Evolutionary conservation across 2,113 vertebrate genomes (phyloP), one percentile per base, ranked within the genome.

Genomic region (Pholis gunnellus): DNA sequence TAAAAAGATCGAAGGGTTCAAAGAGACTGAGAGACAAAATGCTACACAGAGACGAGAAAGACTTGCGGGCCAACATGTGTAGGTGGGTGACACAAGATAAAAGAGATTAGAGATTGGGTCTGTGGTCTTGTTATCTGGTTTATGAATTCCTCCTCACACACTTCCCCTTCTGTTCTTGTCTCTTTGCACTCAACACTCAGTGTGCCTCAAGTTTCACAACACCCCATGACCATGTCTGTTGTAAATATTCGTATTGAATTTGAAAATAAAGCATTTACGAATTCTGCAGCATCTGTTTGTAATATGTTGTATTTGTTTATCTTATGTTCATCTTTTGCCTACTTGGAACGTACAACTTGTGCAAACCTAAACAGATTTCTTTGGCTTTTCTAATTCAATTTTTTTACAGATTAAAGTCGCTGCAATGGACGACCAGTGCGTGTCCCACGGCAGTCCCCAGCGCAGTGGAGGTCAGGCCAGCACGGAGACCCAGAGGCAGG

Each of bases 351-450:
- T 52, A 6, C 38, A 52, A 17, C 59, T 4, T 59, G 57, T 68
- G 13, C 56, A n/a, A 61, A 25, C 57, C 54, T 40, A 40, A 79
- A 69, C 56, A 29, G 0, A 40, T 59, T 85, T 56, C 36, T 72
- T 17, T 77, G 56, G 0, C 3, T 10, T 38, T 22, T 27, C 9
- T 27, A 4, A 31, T 31, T 31, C 0, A 4, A 1, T 14, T 15
- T 9, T n/a, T 48, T 83, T 78, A 29, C 83, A 92, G 88, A 56
- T 67, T 18, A 65, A n/a, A 73, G 54, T 84, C 82, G 27, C 90
- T 87, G 71, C 79, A 14, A 99, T 99, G 98, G 97, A 98, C 27
- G 97, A 98, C 57, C 96, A 92, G 89, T 94, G 75, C 34, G 93
- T 92, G 71, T 94, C 95, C 72, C 89, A 84, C 10, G 94, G 96